These are phyloP conservation scores for Sula dactylatra DNA, from an alignment of 2,113 vertebrate genomes.

Conservation along the genomic window DNA sequence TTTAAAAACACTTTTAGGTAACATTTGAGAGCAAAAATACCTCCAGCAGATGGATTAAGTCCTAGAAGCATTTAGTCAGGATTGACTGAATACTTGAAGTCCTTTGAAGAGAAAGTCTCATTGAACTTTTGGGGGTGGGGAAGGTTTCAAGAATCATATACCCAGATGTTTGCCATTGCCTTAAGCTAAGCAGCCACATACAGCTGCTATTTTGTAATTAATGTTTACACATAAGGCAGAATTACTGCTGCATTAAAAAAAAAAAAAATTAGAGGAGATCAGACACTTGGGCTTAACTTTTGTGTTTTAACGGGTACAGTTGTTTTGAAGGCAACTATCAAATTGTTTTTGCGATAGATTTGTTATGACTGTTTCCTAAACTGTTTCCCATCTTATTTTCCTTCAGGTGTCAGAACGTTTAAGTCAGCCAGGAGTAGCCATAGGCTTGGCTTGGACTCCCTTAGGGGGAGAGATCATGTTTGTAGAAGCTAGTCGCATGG, in stretches of 20 bases:
- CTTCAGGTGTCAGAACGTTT: constrained; percentile 89
- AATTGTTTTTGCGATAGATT: not conserved
- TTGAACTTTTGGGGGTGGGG: not conserved
- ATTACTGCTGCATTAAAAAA: not conserved
- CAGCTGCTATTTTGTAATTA: not conserved
- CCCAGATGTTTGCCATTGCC: not conserved
- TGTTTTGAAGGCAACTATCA: not conserved
- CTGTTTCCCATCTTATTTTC: not conserved
- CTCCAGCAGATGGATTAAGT: not conserved
- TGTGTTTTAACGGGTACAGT: not conserved
- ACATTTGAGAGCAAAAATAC: not conserved
- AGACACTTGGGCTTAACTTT: not conserved
- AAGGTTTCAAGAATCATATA: not conserved
- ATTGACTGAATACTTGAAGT: not conserved
- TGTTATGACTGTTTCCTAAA: not conserved
- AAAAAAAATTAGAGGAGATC: not conserved
- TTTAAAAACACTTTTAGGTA: not conserved
- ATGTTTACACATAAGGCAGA: not conserved
- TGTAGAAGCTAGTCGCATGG: constrained; percentile 95
- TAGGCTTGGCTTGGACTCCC: constrained; percentile 94
- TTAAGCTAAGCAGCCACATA: not conserved
- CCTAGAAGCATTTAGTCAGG: not conserved
- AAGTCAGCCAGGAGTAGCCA: constrained; percentile 90
- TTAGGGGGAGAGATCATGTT: constrained; percentile 98
- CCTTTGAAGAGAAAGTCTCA: not conserved